Percentiles rank a stretch among this genome's conserved stretches.
Evolutionary conservation across 30 jellyfish, hydroid and myxozoan species (phyloP).

Genomic region (Hydractinia symbiolongicarpus): DNA sequence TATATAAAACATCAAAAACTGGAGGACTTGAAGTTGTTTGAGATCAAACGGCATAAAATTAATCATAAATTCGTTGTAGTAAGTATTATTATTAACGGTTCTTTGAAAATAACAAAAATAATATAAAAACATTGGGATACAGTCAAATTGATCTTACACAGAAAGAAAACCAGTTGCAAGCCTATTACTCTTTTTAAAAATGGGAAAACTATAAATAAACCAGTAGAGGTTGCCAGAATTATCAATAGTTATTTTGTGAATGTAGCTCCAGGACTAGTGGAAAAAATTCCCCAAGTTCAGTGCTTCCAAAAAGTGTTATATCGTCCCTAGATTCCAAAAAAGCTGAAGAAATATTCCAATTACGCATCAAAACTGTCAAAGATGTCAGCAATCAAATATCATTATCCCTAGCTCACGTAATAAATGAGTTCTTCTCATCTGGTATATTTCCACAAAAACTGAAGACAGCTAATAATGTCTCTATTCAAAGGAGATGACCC

Average conservation of each 20-base stretch:
- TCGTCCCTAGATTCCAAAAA: background rate
- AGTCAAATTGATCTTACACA: background rate
- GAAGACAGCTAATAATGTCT: background rate
- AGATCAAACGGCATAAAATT: background rate
- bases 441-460: background rate
- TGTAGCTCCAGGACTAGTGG: background rate
- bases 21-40: background rate
- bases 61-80: constrained; percentile 4
- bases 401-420: background rate
- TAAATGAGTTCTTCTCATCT: background rate
- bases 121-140: constrained; percentile 8
- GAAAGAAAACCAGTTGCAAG: background rate
- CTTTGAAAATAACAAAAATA: constrained; percentile 13
- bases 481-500: background rate
- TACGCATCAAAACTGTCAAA: background rate
- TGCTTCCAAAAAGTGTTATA: background rate
- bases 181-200: background rate
- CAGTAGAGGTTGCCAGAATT: background rate
- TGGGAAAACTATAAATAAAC: background rate
- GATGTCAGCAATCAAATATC: background rate
- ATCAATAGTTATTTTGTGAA: background rate
- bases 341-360: background rate
- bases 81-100: background rate
- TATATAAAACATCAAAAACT: background rate
- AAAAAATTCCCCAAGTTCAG: background rate